Conservation (phyloP, 2,113 vertebrate genomes). For the Sceloporus tristichus region DNA sequence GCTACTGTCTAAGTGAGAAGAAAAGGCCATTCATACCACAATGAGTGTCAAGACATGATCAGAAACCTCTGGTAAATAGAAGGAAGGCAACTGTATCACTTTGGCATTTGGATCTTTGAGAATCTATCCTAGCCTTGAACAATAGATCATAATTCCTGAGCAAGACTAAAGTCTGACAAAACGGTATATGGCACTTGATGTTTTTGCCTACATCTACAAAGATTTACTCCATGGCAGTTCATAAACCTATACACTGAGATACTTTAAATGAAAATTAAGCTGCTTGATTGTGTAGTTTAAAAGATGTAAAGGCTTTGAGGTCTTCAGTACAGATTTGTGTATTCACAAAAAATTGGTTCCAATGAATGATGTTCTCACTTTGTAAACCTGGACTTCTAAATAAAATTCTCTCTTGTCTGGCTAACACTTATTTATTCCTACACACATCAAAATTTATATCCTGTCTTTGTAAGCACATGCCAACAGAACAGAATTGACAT, state of each 20-base stretch:
- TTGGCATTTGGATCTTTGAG: rapidly evolving
- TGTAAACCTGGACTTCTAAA: not conserved
- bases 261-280: not conserved
- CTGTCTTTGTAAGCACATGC: not conserved
- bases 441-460: not conserved
- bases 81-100: not conserved
- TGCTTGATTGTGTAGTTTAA: slow-evolving; percentile 2
- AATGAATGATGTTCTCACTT: not conserved
- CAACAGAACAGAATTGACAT: not conserved
- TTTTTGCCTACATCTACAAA: slow-evolving; percentile 17
- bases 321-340: not conserved
- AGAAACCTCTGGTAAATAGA: not conserved
- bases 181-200: slow-evolving; percentile 4
- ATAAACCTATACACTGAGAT: slow-evolving; percentile 21
- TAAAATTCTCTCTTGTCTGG: rapidly evolving
- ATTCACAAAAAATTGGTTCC: slow-evolving; percentile 13
- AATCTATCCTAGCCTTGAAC: not conserved
- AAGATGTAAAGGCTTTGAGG: not conserved
- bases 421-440: not conserved
- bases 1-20: not conserved
- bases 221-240: slow-evolving; percentile 2
- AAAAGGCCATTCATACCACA: not conserved
- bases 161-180: slow-evolving; percentile 42
- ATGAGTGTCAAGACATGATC: not conserved
- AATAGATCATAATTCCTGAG: slow-evolving; percentile 30